Conservation (phyloP, 1,140 invertebrate genomes). For the Drosophila lacertosa region DNA sequence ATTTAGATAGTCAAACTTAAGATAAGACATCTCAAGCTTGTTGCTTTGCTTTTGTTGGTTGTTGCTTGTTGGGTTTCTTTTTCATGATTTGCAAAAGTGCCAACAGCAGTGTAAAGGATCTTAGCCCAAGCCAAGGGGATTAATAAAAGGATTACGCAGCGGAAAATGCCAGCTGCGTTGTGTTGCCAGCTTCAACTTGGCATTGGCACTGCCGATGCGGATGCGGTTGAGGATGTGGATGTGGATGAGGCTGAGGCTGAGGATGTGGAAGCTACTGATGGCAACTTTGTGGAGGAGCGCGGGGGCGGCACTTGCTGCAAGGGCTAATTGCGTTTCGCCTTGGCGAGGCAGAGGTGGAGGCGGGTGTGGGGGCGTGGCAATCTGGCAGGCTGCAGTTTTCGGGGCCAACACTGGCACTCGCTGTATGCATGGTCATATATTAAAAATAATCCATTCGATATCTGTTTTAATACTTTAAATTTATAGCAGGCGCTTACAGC, state of each 20-base stretch:
- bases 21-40: conserved; percentile 1
- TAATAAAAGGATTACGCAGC: conserved; percentile 82
- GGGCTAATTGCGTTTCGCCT: conserved; percentile 70
- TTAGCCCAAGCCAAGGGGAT: conserved; percentile 75
- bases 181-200: conserved; percentile 58
- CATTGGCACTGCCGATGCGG: conserved; percentile 59
- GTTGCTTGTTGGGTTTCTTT: conserved; percentile 49
- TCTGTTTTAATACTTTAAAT: conserved; percentile 79
- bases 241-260: conserved; percentile 53
- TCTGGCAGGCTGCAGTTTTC: conserved; percentile 60
- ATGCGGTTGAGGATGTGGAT: conserved; percentile 39
- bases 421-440: conserved; percentile 71
- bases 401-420: conserved; percentile 19
- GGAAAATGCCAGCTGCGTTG: conserved; percentile 79
- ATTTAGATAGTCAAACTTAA: neutral
- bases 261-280: conserved; percentile 44
- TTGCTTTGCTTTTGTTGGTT: conserved; percentile 21
- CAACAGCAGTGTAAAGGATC: conserved; percentile 80
- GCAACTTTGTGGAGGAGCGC: conserved; percentile 28
- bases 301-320: conserved; percentile 49
- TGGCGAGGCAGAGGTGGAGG: conserved; percentile 32
- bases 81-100: conserved; percentile 77
- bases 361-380: no score
- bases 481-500: conserved; percentile 63
- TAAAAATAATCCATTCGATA: conserved; percentile 80